These are phyloP conservation scores for Diabrotica virgifera DNA, from an alignment of 1,140 invertebrate species.

Conservation along the genomic window DNA sequence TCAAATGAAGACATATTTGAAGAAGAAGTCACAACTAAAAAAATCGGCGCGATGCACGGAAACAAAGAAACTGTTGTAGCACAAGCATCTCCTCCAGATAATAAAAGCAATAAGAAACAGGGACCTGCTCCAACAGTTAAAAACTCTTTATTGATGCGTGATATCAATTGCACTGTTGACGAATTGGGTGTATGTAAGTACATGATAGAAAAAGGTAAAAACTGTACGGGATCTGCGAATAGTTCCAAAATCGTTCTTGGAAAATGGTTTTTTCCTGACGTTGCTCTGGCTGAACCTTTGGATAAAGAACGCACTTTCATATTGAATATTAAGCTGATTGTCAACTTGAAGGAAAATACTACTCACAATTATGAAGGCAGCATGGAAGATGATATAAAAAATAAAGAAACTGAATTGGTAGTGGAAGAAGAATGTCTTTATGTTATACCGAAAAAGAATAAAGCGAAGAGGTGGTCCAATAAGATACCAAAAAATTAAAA, in stretches of 20 bases:
- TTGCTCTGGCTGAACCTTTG: neutral
- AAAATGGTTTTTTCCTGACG: neutral
- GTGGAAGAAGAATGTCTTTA: neutral
- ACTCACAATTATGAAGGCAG: neutral
- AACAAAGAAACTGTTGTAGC: neutral
- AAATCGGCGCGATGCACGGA: neutral
- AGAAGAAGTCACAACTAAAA: neutral
- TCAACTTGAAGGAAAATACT: neutral
- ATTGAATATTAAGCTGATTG: neutral
- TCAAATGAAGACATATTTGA: neutral
- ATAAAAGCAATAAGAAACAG: too few species aligned
- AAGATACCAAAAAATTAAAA: too few species aligned
- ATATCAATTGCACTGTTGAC: neutral
- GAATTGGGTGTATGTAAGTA: neutral
- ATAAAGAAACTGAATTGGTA: neutral
- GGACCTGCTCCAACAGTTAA: neutral
- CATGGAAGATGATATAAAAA: neutral
- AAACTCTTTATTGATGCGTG: neutral
- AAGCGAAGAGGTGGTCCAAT: slow-evolving; percentile 20
- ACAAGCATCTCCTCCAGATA: too few species aligned
- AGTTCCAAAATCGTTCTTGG: neutral
- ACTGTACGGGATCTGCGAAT: neutral
- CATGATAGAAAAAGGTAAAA: neutral
- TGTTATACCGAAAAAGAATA: neutral
- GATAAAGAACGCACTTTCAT: neutral